Conservation (phyloP, 2,797 vertebrate species). For the Protosalanx chinensis region DNA sequence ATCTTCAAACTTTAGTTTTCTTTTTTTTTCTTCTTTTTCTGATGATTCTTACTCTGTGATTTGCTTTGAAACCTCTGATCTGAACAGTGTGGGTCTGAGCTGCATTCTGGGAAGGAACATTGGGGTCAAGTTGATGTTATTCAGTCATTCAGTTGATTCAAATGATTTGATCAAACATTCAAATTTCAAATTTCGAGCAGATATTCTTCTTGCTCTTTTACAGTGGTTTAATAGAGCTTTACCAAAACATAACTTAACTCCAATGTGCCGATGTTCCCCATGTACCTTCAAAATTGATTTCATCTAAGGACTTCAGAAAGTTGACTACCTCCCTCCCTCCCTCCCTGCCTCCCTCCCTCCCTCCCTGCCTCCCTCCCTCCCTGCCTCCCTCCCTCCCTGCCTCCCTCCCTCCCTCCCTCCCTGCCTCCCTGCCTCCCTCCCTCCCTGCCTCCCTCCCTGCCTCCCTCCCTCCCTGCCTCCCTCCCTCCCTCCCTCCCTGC, state of each 20-base stretch:
- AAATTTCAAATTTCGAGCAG: not conserved
- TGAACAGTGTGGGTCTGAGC: slow-evolving; percentile 27
- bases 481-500: not conserved
- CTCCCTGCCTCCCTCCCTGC: not conserved
- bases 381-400: not conserved
- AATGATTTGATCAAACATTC: not conserved
- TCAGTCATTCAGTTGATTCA: not conserved
- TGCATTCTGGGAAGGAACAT: not conserved
- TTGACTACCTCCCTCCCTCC: not conserved
- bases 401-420: not conserved
- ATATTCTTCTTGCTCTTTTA: not conserved
- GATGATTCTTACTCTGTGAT: slow-evolving; percentile 75
- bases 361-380: not conserved
- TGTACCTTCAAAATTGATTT: not conserved
- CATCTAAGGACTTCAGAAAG: not conserved
- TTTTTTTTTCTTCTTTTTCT: slow-evolving; percentile 23
- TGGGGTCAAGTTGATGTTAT: not conserved
- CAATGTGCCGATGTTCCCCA: not conserved
- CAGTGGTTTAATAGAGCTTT: not conserved
- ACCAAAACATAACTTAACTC: not conserved
- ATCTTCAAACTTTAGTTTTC: not conserved
- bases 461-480: not conserved
- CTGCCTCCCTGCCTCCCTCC: not conserved
- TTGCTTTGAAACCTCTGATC: slow-evolving; percentile 66
- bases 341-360: not conserved